phyloP scores from a whole-genome alignment of 2,888 invertebrate genomes.

The Blomia tropicalis region DNA sequence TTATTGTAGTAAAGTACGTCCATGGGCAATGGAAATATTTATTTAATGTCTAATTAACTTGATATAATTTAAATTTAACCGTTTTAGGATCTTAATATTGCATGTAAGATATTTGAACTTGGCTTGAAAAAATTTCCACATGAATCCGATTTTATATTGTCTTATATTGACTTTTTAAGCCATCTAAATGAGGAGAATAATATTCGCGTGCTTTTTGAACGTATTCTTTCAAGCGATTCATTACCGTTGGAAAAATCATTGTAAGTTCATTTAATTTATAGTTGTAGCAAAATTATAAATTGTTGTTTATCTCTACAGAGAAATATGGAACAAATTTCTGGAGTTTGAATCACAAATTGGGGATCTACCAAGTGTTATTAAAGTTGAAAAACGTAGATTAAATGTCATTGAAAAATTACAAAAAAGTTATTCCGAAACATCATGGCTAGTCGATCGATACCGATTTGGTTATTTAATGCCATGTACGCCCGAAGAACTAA shows the following conservation, averaged over 20 bases:
- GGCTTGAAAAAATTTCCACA: slow-evolving; percentile 91
- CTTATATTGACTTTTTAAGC: slow-evolving; percentile 89
- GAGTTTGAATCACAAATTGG: slow-evolving; percentile 98
- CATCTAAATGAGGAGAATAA: slow-evolving; percentile 99
- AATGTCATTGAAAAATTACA: slow-evolving; percentile 71
- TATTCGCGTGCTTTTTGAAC: slow-evolving; percentile 92
- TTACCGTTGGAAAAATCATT: slow-evolving; percentile 78
- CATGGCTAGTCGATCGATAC: slow-evolving; percentile 72
- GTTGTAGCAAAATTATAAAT: background rate
- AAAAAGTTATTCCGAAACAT: slow-evolving; percentile 50
- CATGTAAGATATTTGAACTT: slow-evolving; percentile 87
- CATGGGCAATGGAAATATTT: no score
- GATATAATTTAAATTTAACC: background rate
- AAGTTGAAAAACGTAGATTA: slow-evolving; percentile 83
- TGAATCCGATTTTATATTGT: slow-evolving; percentile 81
- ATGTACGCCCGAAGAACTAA: slow-evolving; percentile 72
- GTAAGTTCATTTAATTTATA: slow-evolving; percentile 28
- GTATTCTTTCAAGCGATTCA: slow-evolving; percentile 80
- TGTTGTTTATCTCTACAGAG: slow-evolving; percentile 35
- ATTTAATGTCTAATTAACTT: slow-evolving; percentile 30
- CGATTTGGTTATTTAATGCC: slow-evolving; percentile 88
- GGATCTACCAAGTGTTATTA: slow-evolving; percentile 86
- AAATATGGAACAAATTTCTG: slow-evolving; percentile 95
- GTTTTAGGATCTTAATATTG: slow-evolving; percentile 70
- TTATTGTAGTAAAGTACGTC: slow-evolving; percentile 68